phyloP scores from a whole-genome alignment of 2,113 vertebrate species.

The Saccopteryx leptura region DNA sequence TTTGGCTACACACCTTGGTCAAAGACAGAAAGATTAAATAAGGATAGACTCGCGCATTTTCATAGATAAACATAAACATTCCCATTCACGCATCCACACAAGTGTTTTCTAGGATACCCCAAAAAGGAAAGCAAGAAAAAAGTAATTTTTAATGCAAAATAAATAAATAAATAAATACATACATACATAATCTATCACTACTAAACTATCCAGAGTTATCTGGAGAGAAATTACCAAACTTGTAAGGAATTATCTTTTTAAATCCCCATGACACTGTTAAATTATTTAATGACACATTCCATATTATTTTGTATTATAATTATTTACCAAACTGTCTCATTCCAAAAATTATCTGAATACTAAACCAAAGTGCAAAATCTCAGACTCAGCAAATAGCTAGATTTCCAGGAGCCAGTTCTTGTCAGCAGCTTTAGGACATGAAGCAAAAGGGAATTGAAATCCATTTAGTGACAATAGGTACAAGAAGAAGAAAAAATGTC shows the following conservation, averaged over 20 bases:
- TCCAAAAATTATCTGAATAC: neutral
- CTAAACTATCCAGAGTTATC: neutral
- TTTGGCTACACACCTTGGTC: neutral
- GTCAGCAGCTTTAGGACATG: neutral
- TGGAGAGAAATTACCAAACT: neutral
- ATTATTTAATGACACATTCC: neutral
- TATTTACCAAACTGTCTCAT: neutral
- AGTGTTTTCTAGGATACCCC: neutral
- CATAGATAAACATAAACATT: neutral
- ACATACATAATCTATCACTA: neutral
- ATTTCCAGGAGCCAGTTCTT: neutral
- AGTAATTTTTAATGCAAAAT: neutral
- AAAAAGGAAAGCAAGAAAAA: constrained; percentile 7
- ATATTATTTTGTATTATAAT: neutral
- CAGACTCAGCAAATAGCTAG: neutral
- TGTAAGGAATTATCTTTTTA: neutral
- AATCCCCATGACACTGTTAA: neutral
- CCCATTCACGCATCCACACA: neutral
- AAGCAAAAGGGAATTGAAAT: neutral
- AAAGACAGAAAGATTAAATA: neutral
- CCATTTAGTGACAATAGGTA: neutral
- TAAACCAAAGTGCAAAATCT: neutral
- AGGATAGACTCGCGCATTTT: neutral
- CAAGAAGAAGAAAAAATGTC: constrained; percentile 17
- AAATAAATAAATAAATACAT: neutral